These are phyloP conservation scores for Chaetogeoica ovagalla DNA, from an alignment of 2,888 invertebrate genomes.

Conservation along the genomic window DNA sequence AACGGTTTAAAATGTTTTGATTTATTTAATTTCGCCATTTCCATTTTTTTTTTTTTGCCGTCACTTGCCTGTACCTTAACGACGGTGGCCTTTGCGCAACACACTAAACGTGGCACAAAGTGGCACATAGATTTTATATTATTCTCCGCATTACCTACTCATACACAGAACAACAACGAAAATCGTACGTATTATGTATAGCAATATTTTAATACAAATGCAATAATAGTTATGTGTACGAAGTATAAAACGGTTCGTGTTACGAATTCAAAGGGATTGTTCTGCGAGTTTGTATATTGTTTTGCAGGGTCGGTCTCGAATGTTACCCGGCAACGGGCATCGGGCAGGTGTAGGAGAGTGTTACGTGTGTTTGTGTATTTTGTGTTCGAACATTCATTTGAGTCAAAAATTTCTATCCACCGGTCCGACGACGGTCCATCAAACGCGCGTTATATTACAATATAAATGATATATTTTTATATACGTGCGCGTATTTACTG, in stretches of 20 bases:
- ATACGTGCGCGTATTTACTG: background rate
- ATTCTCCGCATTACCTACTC: slow-evolving; percentile 1
- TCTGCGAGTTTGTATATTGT: slow-evolving; percentile 16
- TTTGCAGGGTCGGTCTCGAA: background rate
- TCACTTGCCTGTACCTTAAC: background rate
- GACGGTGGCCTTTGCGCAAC: background rate
- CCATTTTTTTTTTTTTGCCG: no score
- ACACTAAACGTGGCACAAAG: slow-evolving; percentile 10
- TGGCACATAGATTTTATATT: slow-evolving; percentile 17
- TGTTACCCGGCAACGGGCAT: slow-evolving; percentile 44
- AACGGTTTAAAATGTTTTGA: no score
- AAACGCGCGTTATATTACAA: background rate
- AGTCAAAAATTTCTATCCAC: background rate
- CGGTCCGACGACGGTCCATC: background rate
- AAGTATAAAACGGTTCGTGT: background rate
- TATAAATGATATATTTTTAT: background rate
- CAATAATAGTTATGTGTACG: background rate
- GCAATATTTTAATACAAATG: background rate
- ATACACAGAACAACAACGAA: background rate
- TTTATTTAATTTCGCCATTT: no score
- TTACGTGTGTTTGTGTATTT: background rate
- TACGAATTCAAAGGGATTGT: background rate
- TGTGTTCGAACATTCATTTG: background rate
- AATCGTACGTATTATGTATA: background rate
- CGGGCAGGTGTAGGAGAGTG: background rate